Conservation (phyloP, 2,888 invertebrate species). For the Rugalucina vietnamica region DNA sequence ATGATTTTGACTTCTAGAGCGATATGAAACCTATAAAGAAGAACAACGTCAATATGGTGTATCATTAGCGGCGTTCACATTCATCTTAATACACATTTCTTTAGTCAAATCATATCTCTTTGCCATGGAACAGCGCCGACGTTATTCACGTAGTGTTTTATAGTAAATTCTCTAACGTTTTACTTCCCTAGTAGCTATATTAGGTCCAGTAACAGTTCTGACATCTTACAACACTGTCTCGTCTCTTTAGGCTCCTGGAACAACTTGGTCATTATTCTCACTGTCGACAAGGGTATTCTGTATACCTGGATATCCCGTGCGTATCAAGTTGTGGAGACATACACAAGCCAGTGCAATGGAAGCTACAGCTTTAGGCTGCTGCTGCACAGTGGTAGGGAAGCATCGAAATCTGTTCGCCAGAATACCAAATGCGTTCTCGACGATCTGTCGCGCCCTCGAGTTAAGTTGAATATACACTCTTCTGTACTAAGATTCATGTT, state of each 20-base stretch:
- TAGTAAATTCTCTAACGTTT: constrained; percentile 58
- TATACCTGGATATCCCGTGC: constrained; percentile 43
- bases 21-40: no score
- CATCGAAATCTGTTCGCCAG: constrained; percentile 24
- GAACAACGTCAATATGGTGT: no score
- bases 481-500: background rate
- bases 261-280: constrained; percentile 58
- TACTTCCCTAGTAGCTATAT: constrained; percentile 40
- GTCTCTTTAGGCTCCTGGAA: constrained; percentile 58
- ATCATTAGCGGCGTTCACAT: no score
- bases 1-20: no score
- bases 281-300: constrained; percentile 45
- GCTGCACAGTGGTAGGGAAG: constrained; percentile 34
- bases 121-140: constrained; percentile 65
- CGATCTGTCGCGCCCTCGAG: constrained; percentile 23
- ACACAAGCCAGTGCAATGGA: constrained; percentile 43
- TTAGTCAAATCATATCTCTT: constrained; percentile 49
- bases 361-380: constrained; percentile 38
- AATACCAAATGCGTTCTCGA: constrained; percentile 36
- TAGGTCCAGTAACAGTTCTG: constrained; percentile 37
- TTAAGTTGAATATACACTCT: background rate
- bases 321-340: constrained; percentile 57
- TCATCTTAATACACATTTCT: no score
- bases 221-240: constrained; percentile 48
- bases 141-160: constrained; percentile 49